phyloP scores from a whole-genome alignment of 2,888 invertebrate species.

The Abrostola tripartita region DNA sequence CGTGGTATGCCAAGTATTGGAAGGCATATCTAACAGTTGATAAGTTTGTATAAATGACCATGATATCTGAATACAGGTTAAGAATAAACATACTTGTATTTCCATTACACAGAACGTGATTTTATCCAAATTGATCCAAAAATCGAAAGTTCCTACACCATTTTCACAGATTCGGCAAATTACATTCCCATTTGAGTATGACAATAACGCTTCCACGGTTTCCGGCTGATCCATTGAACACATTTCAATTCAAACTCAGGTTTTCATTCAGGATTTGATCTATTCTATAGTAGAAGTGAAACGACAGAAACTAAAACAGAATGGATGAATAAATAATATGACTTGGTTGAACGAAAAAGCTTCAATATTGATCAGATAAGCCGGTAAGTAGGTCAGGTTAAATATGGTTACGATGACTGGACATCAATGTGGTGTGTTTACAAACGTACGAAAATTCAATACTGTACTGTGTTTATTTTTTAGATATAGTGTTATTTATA shows the following conservation, averaged over 20 bases:
- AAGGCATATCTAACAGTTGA: too few relatives aligned
- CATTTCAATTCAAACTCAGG: constrained; percentile 24
- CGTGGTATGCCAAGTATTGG: too few relatives aligned
- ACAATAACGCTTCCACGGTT: constrained; percentile 27
- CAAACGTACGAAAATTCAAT: too few relatives aligned
- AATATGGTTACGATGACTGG: constrained; percentile 46
- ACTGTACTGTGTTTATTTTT: too few relatives aligned
- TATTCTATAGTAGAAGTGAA: constrained; percentile 7
- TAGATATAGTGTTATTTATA: too few relatives aligned
- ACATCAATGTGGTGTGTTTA: constrained; percentile 9
- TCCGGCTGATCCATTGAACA: constrained; percentile 35
- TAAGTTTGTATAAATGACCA: too few relatives aligned
- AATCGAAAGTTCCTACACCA: neutral
- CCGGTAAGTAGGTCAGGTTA: constrained; percentile 61
- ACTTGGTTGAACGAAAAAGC: constrained; percentile 39
- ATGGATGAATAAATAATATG: constrained; percentile 45
- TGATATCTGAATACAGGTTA: neutral
- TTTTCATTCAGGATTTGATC: constrained; percentile 11
- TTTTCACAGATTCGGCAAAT: constrained; percentile 17
- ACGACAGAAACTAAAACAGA: constrained; percentile 28
- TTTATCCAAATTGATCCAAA: constrained; percentile 4
- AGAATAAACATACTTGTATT: neutral
- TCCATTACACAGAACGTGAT: neutral
- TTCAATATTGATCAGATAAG: constrained; percentile 59
- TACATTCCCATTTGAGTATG: constrained; percentile 11